phyloP scores from a whole-genome alignment of 2,797 vertebrate species.

The Forpus xanthops region DNA sequence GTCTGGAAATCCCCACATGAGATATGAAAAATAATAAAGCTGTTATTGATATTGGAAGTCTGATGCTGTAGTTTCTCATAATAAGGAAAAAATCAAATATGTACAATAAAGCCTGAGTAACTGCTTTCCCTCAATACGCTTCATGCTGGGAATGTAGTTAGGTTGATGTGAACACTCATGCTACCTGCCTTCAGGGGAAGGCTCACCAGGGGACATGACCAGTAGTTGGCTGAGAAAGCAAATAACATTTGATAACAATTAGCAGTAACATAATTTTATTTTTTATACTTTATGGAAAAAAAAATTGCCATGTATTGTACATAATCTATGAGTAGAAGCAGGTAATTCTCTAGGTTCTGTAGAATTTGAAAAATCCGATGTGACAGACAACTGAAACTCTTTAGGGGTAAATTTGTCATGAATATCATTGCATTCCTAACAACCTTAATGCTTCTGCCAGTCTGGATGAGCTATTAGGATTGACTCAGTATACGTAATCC shows the following conservation, averaged over 20 bases:
- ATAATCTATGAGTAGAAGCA: not conserved
- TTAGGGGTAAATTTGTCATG: not conserved
- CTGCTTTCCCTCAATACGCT: not conserved
- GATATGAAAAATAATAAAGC: not conserved
- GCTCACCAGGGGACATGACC: rapidly evolving
- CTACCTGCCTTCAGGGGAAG: not conserved
- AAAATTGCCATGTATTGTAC: not conserved
- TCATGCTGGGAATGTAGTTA: not conserved
- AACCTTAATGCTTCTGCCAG: not conserved
- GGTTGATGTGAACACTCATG: not conserved
- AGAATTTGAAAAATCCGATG: not conserved
- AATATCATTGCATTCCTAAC: not conserved
- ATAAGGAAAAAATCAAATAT: not conserved
- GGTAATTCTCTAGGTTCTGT: too few relatives aligned
- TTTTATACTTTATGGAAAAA: not conserved
- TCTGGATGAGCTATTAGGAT: not conserved
- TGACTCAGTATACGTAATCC: not conserved
- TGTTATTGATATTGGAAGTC: not conserved
- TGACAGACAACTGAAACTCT: not conserved
- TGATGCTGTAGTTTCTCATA: not conserved
- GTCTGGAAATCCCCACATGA: not conserved
- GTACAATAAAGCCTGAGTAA: not conserved
- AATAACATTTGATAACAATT: not conserved
- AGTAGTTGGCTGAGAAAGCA: not conserved
- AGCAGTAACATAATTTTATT: not conserved